A percentile compares a stretch with the other conserved stretches of the same genome.
phyloP scores from a whole-genome alignment of 2,797 vertebrate species.

The Myotis vivesi region DNA sequence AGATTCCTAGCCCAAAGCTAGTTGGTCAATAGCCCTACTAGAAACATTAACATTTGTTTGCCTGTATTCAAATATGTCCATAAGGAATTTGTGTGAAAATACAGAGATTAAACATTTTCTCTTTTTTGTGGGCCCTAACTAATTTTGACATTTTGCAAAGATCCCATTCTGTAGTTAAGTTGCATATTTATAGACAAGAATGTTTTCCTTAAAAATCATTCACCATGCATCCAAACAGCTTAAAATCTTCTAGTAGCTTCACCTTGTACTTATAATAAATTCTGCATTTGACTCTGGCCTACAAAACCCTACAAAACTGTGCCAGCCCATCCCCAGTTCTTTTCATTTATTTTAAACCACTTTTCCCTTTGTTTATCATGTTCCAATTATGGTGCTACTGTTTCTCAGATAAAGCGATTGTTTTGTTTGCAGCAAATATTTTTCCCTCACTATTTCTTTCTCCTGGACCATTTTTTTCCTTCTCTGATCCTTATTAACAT shows the following conservation, averaged over 20 bases:
- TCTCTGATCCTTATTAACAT: neutral
- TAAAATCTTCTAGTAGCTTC: neutral
- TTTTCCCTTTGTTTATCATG: neutral
- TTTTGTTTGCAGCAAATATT: neutral
- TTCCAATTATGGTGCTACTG: neutral
- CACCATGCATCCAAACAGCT: neutral
- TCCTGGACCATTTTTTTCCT: neutral
- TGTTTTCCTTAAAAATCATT: neutral
- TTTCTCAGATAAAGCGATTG: neutral
- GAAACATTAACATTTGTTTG: neutral
- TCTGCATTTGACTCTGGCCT: neutral
- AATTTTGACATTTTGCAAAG: neutral
- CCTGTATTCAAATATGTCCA: neutral
- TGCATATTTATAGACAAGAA: neutral
- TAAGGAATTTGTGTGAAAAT: constrained; percentile 5
- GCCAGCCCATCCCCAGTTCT: neutral
- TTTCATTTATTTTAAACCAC: neutral
- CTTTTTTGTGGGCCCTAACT: neutral
- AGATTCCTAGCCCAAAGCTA: neutral
- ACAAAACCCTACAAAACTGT: neutral
- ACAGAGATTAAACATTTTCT: neutral
- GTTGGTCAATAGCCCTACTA: neutral
- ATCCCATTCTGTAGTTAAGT: neutral
- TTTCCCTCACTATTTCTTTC: neutral
- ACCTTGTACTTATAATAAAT: neutral